Conservation (phyloP, 2,888 invertebrate species). For the Nymphalis urticae region DNA sequence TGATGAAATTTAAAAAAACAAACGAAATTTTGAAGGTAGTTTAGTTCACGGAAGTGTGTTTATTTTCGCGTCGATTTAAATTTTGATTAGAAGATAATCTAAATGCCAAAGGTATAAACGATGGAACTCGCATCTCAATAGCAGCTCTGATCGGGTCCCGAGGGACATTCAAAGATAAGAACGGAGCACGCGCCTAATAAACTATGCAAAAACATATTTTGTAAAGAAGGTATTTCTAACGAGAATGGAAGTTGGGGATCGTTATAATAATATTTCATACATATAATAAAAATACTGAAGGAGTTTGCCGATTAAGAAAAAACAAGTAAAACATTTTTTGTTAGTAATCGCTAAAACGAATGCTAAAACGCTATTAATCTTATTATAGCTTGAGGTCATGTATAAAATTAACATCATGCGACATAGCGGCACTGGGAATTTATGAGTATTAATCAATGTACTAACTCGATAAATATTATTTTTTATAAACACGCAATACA, state of each 20-base stretch:
- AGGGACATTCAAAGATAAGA: constrained; percentile 11
- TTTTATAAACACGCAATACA: no score
- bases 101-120: constrained; percentile 7
- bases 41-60: not conserved
- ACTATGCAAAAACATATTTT: constrained; percentile 2
- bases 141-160: not conserved
- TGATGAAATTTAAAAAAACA: not conserved
- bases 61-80: constrained; percentile 4
- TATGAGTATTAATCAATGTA: no score
- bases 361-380: no score
- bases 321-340: no score
- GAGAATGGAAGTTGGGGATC: not conserved
- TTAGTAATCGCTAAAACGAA: no score
- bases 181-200: not conserved
- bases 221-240: not conserved
- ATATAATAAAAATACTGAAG: no score
- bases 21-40: not conserved
- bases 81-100: constrained; percentile 4
- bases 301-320: no score
- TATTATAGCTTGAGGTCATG: no score
- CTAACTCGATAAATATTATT: no score
- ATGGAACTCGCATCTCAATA: not conserved
- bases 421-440: no score
- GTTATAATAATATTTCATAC: no score
- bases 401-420: no score